Evolutionary conservation across 2,797 vertebrate genomes (phyloP), one percentile per base, ranked within the genome.

Genomic region (Vireo griseus): DNA sequence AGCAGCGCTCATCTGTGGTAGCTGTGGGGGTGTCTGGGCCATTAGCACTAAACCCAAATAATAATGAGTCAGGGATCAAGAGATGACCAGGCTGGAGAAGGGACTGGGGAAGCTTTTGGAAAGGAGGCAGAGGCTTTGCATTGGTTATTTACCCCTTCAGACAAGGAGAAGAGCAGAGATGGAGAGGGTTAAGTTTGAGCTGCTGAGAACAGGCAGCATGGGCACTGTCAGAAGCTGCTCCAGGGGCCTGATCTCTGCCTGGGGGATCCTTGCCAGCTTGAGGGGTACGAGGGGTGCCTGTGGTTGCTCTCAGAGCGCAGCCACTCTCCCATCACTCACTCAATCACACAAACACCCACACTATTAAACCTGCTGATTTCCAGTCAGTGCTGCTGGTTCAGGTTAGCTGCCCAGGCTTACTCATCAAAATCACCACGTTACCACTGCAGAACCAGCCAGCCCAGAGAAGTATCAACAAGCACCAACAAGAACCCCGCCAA

Each of bases 391-490:
- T 81, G 92, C 89, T 84, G 89, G 95, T 94, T 96, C 79, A 91
- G 82, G 73, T 62, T 76, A 81, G 87, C 91, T 95, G 86, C 88
- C 92, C 95, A 86, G 85, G 85, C 87, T 94, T 94, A 96, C 91
- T 95, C 94, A 93, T 94, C 69, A 66, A 89, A 91, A 96, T 94
- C 96, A 92, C 92, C 88, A 1, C 17, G 25, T 81, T 91, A 94
- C 94, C 95, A 67, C 39, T 0, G 87, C 92, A 10, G 87, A 96
- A 95, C 83, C 94, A 95, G 91, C 92, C 94, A 96, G 80, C 95
- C 92, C 96, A 93, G 75, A 95, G 95, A 96, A 95, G 95, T 96
- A 97, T 95, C 79, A 91, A 97, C 89, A 97, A 97, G 96, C 90
- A 97, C 95, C 97, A 96, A 95, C 96, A 95, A 95, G 94, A 97